Evolutionary conservation across 2,797 vertebrate species (phyloP).

Genomic region (Phataginus tetradactyla): DNA sequence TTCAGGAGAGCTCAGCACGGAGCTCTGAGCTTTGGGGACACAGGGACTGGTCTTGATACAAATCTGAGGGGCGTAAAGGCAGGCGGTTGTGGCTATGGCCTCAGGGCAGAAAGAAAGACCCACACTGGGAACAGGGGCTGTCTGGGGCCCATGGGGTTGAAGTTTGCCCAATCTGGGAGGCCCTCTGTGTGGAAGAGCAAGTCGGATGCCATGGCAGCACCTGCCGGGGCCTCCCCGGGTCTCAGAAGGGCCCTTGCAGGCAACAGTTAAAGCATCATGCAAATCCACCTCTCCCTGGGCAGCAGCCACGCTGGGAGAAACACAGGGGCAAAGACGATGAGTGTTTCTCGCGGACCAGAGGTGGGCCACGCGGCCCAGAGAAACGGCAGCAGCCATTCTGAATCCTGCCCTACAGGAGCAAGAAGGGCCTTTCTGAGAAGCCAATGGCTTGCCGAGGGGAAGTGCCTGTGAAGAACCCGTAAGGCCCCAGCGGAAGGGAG

Average conservation of each 20-base stretch:
- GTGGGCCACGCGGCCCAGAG: not conserved
- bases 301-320: rapidly evolving
- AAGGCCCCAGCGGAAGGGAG: rapidly evolving
- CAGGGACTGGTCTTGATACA: not conserved
- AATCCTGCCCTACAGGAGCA: not conserved
- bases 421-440: not conserved
- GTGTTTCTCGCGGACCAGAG: too few relatives aligned
- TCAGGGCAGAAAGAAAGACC: not conserved
- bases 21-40: not conserved
- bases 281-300: not conserved
- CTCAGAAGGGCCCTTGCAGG: too few relatives aligned
- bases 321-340: too few relatives aligned
- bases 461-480: not conserved
- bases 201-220: too few relatives aligned
- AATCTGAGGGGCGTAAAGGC: too few relatives aligned
- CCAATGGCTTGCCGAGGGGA: not conserved
- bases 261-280: not conserved
- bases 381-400: not conserved
- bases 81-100: rapidly evolving
- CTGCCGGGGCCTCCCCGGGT: not conserved
- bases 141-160: not conserved
- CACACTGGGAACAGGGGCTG: not conserved
- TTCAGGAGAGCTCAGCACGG: not conserved
- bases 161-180: not conserved
- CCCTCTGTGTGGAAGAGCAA: not conserved